Base-by-base conservation (phyloP, 2,797 vertebrate species). In the Anableps anableps region DNA sequence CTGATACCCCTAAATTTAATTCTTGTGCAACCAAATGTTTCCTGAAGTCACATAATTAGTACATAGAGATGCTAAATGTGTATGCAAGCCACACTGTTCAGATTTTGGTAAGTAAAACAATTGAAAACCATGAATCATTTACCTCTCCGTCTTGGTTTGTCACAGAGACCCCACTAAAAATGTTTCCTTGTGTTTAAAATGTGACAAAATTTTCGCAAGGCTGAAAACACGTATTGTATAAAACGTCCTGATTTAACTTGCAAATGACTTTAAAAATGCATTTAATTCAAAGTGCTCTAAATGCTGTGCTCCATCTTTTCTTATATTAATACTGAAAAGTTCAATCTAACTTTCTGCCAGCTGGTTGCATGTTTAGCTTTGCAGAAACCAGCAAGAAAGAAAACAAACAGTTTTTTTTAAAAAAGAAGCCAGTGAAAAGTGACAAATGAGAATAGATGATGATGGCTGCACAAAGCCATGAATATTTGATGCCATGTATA, bases 401-500 rank as follows among this genome's bases (percentile, higher is more conserved):
- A 58, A 10, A 58, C 5, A 38, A n/a, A 38, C 50, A 41, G 64
- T 38, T 43, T 26, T n/a, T 41, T 0, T 8, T 21, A n/a, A 23
- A 36, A 51, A 36, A 14, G n/a, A 10, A 34, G 9, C 17, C 47
- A 23, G 17, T n/a, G 6, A 10, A 55, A 55, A 74, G 72, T 68
- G 53, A 70, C 29, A 76, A 73, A 58, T 48, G n/a, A 76, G 14
- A 62, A 66, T 55, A 74, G 48, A 21, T 77, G 29, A 23, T 77
- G 19, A 72, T 60, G 73, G 81, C 68, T 75, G n/a, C 29, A 21
- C n/a, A 72, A 41, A 38, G 48, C 45, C 76, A 45, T 71, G 51
- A 81, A 58, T 70, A 79, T 48, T 60, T 66, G 53, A 58, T 34
- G 29, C 47, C 31, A 21, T 58, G 74, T 74, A 71, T 55, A 75